Evolutionary conservation across 2,113 vertebrate genomes (phyloP).

Genomic region (Campylorhamphus procurvoides): DNA sequence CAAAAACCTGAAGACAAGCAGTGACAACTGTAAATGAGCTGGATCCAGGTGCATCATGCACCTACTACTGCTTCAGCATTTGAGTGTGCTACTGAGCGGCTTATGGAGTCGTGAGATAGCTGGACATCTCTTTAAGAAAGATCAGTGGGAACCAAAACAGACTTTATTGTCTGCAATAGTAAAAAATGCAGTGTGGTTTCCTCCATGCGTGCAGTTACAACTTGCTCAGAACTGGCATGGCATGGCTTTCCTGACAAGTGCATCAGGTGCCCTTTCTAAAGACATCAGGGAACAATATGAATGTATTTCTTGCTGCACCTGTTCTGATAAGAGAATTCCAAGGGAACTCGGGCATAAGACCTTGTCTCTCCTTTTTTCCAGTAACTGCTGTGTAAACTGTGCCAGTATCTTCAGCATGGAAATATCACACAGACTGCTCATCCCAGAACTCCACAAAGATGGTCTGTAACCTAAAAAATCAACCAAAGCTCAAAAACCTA

Average conservation of each 20-base stretch:
- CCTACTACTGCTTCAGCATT: neutral
- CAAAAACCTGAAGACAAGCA: neutral
- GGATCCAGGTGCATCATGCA: neutral
- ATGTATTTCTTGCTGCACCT: neutral
- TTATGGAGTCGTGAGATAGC: neutral
- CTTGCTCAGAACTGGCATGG: neutral
- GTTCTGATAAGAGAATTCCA: neutral
- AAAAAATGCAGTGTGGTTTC: neutral
- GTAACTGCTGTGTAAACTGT: neutral
- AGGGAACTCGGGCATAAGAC: rapidly evolving
- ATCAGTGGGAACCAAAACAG: neutral
- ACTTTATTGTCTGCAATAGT: neutral
- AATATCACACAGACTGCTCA: neutral
- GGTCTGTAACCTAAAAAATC: neutral
- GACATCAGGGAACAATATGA: neutral
- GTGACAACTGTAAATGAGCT: neutral
- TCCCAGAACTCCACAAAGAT: neutral
- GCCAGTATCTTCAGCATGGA: neutral
- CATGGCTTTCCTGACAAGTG: neutral
- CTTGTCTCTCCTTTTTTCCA: neutral
- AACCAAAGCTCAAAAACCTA: neutral
- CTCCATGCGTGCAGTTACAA: neutral
- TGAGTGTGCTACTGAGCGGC: neutral
- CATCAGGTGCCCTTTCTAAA: neutral
- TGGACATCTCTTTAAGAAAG: neutral